phyloP scores from a whole-genome alignment of 1,140 invertebrate genomes.

The Drosophila nannoptera region DNA sequence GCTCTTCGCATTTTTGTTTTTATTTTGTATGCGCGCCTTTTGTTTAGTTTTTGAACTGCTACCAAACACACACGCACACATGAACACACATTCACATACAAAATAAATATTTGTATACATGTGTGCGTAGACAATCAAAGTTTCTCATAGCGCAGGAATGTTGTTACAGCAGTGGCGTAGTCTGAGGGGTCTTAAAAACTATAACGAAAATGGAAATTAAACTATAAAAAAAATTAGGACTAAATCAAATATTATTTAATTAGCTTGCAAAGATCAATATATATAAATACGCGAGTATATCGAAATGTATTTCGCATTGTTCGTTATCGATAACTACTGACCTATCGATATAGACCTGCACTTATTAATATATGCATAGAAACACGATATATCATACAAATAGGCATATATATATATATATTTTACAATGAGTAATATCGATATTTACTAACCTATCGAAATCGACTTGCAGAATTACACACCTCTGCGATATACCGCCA shows the following conservation, averaged over 20 bases:
- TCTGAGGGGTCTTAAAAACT: not conserved
- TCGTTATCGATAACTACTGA: too few relatives aligned
- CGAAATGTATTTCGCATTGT: too few relatives aligned
- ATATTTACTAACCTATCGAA: not conserved
- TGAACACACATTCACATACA: constrained; percentile 1
- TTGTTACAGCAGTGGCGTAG: constrained; percentile 39
- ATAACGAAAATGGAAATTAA: not conserved
- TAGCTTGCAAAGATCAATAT: too few relatives aligned
- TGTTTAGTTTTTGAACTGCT: constrained; percentile 65
- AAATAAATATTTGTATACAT: constrained; percentile 9
- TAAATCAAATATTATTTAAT: not conserved
- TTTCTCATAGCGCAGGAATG: constrained; percentile 56
- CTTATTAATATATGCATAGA: too few relatives aligned
- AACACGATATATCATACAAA: too few relatives aligned
- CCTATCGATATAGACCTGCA: too few relatives aligned
- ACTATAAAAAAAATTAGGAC: not conserved
- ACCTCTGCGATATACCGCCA: constrained; percentile 69
- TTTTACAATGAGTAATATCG: not conserved
- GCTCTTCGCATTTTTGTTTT: constrained; percentile 59
- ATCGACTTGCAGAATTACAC: constrained; percentile 61
- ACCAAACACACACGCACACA: constrained; percentile 36
- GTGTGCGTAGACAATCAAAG: constrained; percentile 12
- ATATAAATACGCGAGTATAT: too few relatives aligned
- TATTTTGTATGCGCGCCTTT: constrained; percentile 64
- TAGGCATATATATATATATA: too few relatives aligned